These are phyloP conservation scores for Polymixis flavicincta DNA, from an alignment of 2,888 invertebrate species.

Conservation along the genomic window DNA sequence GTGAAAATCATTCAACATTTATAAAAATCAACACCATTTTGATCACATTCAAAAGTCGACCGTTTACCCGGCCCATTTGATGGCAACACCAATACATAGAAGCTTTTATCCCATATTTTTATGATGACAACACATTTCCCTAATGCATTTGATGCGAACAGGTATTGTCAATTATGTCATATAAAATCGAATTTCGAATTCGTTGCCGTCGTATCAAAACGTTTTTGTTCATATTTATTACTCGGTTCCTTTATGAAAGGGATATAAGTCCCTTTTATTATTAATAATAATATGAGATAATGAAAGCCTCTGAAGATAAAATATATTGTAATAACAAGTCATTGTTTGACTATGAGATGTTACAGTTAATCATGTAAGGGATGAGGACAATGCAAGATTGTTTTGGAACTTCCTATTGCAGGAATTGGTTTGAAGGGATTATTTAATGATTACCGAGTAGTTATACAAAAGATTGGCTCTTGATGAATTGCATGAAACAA, in stretches of 20 bases:
- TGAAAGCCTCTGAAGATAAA: slow-evolving; percentile 25
- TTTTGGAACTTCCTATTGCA: background rate
- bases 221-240: slow-evolving; percentile 50
- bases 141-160: slow-evolving; percentile 61
- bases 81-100: slow-evolving; percentile 26
- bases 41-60: background rate
- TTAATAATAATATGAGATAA: slow-evolving; percentile 47
- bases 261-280: slow-evolving; percentile 53
- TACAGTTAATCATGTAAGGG: slow-evolving; percentile 2
- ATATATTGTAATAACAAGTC: slow-evolving; percentile 38
- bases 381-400: background rate
- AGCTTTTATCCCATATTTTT: slow-evolving; percentile 56
- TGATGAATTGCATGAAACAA: background rate
- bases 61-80: background rate
- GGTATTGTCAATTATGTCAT: slow-evolving; percentile 61
- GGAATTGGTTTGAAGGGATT: background rate
- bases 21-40: slow-evolving; percentile 2
- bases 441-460: background rate
- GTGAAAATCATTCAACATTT: background rate
- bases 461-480: background rate
- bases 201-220: slow-evolving; percentile 41
- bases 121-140: slow-evolving; percentile 54
- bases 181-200: slow-evolving; percentile 55
- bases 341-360: slow-evolving; percentile 38
- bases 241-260: slow-evolving; percentile 25